phyloP scores from a whole-genome alignment of 2,797 vertebrate genomes.

The Takifugu ocellatus region DNA sequence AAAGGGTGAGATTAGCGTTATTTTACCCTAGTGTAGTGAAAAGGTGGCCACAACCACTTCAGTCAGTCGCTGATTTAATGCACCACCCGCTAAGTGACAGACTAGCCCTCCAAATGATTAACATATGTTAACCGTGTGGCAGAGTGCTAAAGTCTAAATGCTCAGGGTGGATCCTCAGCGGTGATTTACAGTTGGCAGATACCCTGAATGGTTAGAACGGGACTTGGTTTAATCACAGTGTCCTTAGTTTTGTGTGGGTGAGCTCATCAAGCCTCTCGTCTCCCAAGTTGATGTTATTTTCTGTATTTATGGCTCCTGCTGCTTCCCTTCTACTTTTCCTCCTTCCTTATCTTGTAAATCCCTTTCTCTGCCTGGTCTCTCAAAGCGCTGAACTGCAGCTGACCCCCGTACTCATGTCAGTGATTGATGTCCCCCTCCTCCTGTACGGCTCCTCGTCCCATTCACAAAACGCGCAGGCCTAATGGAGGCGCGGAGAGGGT shows the following conservation, averaged over 20 bases:
- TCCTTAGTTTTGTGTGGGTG: conserved; percentile 3
- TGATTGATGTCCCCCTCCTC: conserved; percentile 65
- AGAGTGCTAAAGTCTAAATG: too few species aligned
- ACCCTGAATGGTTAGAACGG: too few species aligned
- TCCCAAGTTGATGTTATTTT: conserved; percentile 15
- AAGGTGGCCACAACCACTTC: too few species aligned
- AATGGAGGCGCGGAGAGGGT: conserved; percentile 26
- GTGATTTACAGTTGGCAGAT: too few species aligned
- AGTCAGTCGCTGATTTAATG: too few species aligned
- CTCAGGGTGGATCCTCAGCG: too few species aligned
- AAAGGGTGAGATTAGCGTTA: too few species aligned
- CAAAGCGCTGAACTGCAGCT: conserved; percentile 62
- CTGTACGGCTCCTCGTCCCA: conserved; percentile 50
- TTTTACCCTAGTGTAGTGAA: too few species aligned
- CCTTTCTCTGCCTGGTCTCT: conserved; percentile 33
- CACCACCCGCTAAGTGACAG: too few species aligned
- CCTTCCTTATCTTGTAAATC: conserved; percentile 22
- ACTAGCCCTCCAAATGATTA: too few species aligned
- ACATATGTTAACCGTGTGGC: too few species aligned
- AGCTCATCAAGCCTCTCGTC: conserved; percentile 22
- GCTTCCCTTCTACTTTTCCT: conserved; percentile 16
- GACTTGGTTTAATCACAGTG: neutral
- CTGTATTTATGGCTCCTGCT: conserved; percentile 14
- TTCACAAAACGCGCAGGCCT: conserved; percentile 33
- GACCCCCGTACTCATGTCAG: conserved; percentile 57